These are phyloP conservation scores for Iselma pallidipennis DNA, from an alignment of 2,888 invertebrate genomes.

Conservation along the genomic window DNA sequence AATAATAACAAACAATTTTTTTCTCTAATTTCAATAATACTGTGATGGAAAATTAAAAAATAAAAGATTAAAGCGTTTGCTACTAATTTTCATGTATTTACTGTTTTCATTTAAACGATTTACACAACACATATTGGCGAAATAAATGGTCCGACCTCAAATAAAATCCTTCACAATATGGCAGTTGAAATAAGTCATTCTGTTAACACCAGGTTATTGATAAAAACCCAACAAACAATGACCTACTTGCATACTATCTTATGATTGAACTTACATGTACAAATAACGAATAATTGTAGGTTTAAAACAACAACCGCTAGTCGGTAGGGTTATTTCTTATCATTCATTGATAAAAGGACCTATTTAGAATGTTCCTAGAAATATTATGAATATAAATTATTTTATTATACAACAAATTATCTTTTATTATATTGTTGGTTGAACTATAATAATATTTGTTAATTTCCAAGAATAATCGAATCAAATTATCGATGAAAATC, in stretches of 20 bases:
- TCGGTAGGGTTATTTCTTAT: background rate
- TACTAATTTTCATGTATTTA: background rate
- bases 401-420: too few relatives aligned
- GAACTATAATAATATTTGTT: too few relatives aligned
- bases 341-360: background rate
- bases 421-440: too few relatives aligned
- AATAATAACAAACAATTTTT: background rate
- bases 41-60: too few relatives aligned
- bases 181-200: background rate
- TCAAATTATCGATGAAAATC: too few relatives aligned
- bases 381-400: background rate
- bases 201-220: background rate
- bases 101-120: background rate
- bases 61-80: too few relatives aligned
- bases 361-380: background rate
- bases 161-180: background rate
- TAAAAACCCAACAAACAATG: background rate
- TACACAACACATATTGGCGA: background rate
- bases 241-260: conserved; percentile 3
- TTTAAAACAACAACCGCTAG: background rate
- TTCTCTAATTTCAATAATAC: background rate
- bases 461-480: too few relatives aligned
- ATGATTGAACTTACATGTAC: background rate
- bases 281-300: background rate
- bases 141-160: background rate